These are phyloP conservation scores for Diarsia brunnea DNA, from an alignment of 2,888 invertebrate genomes.

Conservation along the genomic window DNA sequence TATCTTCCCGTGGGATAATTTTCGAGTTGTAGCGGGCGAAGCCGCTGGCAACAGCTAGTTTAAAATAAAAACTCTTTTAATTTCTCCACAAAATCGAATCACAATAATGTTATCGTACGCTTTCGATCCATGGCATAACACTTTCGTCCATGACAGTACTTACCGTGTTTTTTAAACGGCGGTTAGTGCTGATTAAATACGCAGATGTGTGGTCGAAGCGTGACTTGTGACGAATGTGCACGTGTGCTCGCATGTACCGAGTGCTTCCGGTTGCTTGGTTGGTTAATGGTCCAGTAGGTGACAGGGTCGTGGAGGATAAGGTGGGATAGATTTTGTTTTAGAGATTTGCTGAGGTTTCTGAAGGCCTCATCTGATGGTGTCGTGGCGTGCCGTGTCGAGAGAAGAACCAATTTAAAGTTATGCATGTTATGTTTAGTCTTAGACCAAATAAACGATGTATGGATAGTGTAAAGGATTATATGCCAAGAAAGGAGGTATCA, in stretches of 20 bases:
- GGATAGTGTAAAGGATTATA: too few species aligned
- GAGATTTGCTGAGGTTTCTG: neutral
- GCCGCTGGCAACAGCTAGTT: too few species aligned
- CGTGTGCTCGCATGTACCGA: slow-evolving; percentile 69
- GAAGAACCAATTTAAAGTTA: neutral
- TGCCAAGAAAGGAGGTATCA: too few species aligned
- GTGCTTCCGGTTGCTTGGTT: slow-evolving; percentile 52
- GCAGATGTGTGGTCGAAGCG: slow-evolving; percentile 71
- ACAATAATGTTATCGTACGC: slow-evolving; percentile 68
- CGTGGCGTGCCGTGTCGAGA: neutral
- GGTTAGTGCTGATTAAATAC: slow-evolving; percentile 78
- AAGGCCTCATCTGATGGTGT: neutral
- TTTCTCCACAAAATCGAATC: slow-evolving; percentile 57
- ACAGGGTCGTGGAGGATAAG: neutral
- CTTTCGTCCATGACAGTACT: slow-evolving; percentile 78
- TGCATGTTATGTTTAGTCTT: neutral
- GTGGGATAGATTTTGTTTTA: neutral
- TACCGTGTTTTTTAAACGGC: slow-evolving; percentile 83
- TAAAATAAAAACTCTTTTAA: slow-evolving; percentile 23
- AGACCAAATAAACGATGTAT: too few species aligned
- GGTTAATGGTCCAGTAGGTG: neutral
- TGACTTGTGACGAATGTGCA: slow-evolving; percentile 79
- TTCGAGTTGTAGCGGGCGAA: too few species aligned
- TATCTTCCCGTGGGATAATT: too few species aligned
- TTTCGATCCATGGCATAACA: slow-evolving; percentile 65